phyloP scores from a whole-genome alignment of 2,113 vertebrate species.

The Manacus vitellinus region DNA sequence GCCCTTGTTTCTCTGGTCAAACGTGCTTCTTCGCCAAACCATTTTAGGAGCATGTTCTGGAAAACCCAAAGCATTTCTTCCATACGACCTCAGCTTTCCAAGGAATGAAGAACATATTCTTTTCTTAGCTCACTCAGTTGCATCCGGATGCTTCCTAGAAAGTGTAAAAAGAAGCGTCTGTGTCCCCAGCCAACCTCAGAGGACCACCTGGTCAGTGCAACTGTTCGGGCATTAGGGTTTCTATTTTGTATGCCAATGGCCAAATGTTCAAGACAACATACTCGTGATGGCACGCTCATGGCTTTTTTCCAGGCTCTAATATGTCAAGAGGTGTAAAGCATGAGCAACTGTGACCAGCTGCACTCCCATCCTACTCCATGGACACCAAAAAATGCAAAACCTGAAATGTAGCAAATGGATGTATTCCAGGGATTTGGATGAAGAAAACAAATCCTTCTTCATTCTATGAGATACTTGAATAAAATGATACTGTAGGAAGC shows the following conservation, averaged over 20 bases:
- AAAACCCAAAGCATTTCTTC: slow-evolving; percentile 8
- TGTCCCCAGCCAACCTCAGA: slow-evolving; percentile 44
- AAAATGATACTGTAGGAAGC: background rate
- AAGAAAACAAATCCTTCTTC: background rate
- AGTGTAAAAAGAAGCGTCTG: slow-evolving; percentile 46
- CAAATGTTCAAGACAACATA: background rate
- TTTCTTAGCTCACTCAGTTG: background rate
- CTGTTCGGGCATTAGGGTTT: background rate
- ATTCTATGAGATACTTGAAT: background rate
- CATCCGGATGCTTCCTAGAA: slow-evolving; percentile 39
- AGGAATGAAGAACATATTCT: slow-evolving; percentile 3
- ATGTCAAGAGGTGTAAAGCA: background rate
- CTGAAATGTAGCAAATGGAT: background rate
- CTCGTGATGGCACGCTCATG: fast-evolving
- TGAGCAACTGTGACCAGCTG: background rate
- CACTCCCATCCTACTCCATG: background rate
- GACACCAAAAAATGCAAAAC: background rate
- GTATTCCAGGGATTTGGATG: background rate
- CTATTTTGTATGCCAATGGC: background rate
- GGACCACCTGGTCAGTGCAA: slow-evolving; percentile 29
- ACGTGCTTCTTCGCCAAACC: background rate
- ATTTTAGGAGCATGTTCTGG: background rate
- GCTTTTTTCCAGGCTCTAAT: background rate
- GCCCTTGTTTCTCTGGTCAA: background rate
- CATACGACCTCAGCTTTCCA: background rate